Percentiles rank a stretch among this genome's conserved stretches.
These are phyloP conservation scores for Brachypteracias leptosomus DNA, from an alignment of 2,113 vertebrate genomes.

Conservation along the genomic window DNA sequence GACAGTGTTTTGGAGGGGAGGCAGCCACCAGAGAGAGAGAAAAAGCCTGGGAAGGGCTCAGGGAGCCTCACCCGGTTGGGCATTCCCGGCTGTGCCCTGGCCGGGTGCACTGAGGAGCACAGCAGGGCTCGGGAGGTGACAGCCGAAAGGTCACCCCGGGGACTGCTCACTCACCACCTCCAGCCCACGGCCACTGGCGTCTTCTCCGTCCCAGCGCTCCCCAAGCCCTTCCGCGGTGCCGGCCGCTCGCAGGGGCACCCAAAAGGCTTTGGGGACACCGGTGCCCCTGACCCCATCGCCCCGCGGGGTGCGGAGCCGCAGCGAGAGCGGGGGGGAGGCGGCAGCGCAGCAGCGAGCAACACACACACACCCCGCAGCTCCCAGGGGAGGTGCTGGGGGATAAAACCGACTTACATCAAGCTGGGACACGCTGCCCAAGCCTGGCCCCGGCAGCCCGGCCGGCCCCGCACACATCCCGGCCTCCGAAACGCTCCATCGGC, in stretches of 20 bases:
- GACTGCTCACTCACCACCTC: background rate
- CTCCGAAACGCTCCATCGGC: background rate
- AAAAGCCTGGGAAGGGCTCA: background rate
- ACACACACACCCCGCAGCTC: no score
- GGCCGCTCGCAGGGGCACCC: background rate
- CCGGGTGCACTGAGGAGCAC: no score
- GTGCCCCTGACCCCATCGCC: background rate
- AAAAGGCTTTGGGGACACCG: background rate
- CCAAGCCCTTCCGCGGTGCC: background rate
- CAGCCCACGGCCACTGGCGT: accelerated
- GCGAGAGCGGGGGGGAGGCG: no score
- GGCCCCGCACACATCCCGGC: background rate
- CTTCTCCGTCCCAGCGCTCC: background rate
- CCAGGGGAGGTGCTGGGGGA: background rate
- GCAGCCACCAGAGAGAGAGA: background rate
- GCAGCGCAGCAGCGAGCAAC: no score
- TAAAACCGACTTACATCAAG: conserved; percentile 23
- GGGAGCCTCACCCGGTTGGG: no score
- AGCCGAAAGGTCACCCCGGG: background rate
- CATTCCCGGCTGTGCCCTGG: no score
- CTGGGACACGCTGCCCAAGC: background rate
- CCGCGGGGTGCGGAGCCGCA: accelerated
- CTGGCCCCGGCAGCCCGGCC: background rate
- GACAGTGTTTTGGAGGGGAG: accelerated
- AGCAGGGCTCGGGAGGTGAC: no score